Base-by-base conservation (phyloP, 2,888 invertebrate species). In the Liopterus haemorrhoidalis region DNA sequence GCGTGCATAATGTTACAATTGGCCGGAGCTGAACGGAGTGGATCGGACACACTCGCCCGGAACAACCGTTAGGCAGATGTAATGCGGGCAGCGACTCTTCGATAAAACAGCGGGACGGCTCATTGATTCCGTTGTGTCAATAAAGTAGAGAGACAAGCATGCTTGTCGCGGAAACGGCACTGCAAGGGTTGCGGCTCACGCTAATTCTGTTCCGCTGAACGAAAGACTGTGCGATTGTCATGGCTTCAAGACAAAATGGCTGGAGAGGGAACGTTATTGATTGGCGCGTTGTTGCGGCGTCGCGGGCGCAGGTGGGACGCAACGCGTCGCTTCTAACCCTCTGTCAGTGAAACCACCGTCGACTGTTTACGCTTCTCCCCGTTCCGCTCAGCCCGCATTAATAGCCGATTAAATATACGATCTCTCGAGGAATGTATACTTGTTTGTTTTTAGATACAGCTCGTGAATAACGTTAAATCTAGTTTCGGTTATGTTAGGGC, bases 171-270 rank as follows among this genome's bases (percentile, higher is more conserved):
- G 6, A 12, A 12, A n/a, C 11, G 15, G 15, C 11, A 12, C 31
- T 30, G 8, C 11, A 12, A 15, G 15, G 15, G 11, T 30, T 30
- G 8, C 6, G n/a, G n/a, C n/a, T n/a, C n/a, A n/a, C n/a, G 27
- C 28, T 36, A 35, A 41, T 36, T 33, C 32, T 48, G 38, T 33
- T 46, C 39, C 47, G 32, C 37, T 38, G 31, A 25, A 41, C 35
- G 40, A 21, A 19, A n/a, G 33, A 30, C 41, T 28, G 38, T 2
- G 19, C 52, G 33, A 33, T 33, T 33, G 33, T 33, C 56, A 58
- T 57, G 63, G 63, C 62, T 62, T 60, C 62, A 65, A 67, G 67
- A 68, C 68, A 68, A 68, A 67, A 68, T 68, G 68, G 68, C 68
- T 62, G 68, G 62, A 64, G 60, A 57, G 65, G 62, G 65, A 60